These are phyloP conservation scores for Dromiciops gliroides DNA, from an alignment of 2,113 vertebrate species.

Conservation along the genomic window DNA sequence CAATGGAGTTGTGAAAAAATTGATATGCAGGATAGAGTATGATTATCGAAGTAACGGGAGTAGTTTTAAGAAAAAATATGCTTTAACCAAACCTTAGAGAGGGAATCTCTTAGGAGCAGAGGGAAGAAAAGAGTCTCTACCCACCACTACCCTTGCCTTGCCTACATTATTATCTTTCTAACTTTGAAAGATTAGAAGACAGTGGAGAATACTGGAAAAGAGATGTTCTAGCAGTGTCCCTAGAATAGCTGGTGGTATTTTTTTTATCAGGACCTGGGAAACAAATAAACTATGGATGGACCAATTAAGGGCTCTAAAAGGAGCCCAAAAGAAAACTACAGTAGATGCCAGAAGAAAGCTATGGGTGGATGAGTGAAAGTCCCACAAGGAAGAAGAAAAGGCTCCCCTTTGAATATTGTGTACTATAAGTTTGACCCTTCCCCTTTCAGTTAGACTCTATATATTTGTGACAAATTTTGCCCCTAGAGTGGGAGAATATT, in stretches of 20 bases:
- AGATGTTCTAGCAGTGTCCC: background rate
- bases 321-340: background rate
- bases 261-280: background rate
- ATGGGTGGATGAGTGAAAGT: background rate
- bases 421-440: background rate
- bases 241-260: background rate
- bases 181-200: background rate
- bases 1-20: background rate
- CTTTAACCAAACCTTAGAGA: background rate
- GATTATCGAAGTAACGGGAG: background rate
- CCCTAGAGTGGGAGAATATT: background rate
- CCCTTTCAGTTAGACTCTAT: background rate
- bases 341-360: too few relatives aligned
- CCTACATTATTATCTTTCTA: background rate
- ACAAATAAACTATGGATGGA: background rate
- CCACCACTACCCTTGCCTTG: background rate
- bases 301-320: background rate
- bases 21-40: background rate
- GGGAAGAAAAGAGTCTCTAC: background rate
- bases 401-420: background rate
- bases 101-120: background rate
- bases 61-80: background rate
- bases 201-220: too few relatives aligned
- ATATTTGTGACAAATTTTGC: background rate
- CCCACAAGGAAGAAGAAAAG: background rate